Percentiles rank a stretch among this genome's conserved stretches.
phyloP scores from a whole-genome alignment of 92 coral and sea anemone species.

The Palythoa grandiflora region DNA sequence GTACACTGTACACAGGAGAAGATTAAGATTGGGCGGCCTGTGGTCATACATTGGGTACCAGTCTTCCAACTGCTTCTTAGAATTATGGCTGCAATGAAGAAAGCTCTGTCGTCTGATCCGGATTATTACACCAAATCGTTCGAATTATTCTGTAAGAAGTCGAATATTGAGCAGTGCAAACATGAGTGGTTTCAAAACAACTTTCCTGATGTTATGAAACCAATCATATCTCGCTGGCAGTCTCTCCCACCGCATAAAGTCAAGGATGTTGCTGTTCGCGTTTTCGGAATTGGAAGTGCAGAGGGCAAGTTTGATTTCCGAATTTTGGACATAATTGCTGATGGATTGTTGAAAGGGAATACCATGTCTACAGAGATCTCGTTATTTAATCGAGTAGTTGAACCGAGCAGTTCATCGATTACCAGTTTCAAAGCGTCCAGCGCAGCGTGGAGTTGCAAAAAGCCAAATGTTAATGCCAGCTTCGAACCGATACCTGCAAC shows the following conservation, averaged over 20 bases:
- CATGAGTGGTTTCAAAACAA: slow-evolving; percentile 1
- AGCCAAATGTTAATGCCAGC: not conserved
- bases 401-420: slow-evolving; percentile 20
- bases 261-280: not conserved
- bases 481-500: slow-evolving; percentile 1
- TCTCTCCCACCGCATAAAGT: not conserved
- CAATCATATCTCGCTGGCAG: slow-evolving; percentile 18
- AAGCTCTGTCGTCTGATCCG: not conserved
- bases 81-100: too few species aligned
- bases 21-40: too few species aligned
- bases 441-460: not conserved
- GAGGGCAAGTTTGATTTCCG: slow-evolving; percentile 28
- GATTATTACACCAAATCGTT: not conserved
- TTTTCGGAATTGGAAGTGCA: slow-evolving; percentile 25
- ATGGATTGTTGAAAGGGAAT: not conserved
- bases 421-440: not conserved
- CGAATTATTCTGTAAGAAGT: not conserved
- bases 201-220: slow-evolving; percentile 12
- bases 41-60: too few species aligned
- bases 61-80: too few species aligned
- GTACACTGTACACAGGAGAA: too few species aligned
- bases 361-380: slow-evolving; percentile 5
- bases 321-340: slow-evolving; percentile 3
- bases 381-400: slow-evolving; percentile 23
- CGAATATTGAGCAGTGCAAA: not conserved